These are phyloP conservation scores for Chaetodon trifascialis DNA, from an alignment of 2,113 vertebrate genomes.

Conservation along the genomic window DNA sequence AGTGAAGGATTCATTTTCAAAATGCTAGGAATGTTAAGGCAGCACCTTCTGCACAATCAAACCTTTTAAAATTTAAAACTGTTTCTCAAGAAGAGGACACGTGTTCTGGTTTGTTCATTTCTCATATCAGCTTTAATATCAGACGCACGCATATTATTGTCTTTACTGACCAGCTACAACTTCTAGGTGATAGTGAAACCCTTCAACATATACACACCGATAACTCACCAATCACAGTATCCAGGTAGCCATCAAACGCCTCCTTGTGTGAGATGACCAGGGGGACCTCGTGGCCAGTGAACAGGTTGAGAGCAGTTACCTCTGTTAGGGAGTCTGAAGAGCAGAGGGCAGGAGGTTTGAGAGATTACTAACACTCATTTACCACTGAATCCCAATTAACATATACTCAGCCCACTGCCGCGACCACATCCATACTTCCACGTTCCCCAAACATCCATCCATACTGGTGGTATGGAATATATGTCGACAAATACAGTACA, in stretches of 20 bases:
- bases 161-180: neutral
- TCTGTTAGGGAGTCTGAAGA: constrained; percentile 90
- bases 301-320: constrained; percentile 89
- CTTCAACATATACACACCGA: neutral
- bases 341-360: constrained; percentile 62
- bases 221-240: constrained; percentile 91
- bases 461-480: neutral
- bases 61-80: neutral
- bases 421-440: neutral
- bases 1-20: neutral
- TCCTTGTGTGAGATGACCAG: constrained; percentile 87
- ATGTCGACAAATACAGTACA: neutral
- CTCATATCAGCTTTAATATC: too few species aligned
- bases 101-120: neutral
- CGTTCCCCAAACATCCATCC: neutral
- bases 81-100: neutral
- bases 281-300: constrained; percentile 92
- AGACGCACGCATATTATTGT: neutral
- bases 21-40: neutral
- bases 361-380: constrained; percentile 67
- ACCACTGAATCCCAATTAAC: constrained; percentile 69
- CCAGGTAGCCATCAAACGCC: constrained; percentile 87
- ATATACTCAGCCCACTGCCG: constrained; percentile 12
- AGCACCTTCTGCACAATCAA: neutral
- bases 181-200: neutral